Percentiles rank a stretch among this genome's conserved stretches.
phyloP scores from a whole-genome alignment of 2,797 vertebrate genomes.

The Leptoclinus maculatus region DNA sequence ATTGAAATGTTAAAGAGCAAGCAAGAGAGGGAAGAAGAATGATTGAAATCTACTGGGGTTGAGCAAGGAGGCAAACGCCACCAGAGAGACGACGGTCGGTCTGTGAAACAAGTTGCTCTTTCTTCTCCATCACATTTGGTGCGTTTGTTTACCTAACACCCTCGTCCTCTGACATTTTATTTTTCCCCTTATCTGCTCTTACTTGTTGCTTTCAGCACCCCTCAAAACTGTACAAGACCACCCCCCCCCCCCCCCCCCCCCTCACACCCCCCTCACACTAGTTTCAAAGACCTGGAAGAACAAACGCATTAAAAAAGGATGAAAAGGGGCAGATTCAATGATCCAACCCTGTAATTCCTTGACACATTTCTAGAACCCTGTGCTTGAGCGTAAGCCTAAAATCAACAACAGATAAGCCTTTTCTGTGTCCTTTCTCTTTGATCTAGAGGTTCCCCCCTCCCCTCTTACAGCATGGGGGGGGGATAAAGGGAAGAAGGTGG shows the following conservation, averaged over 20 bases:
- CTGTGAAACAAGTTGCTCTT: not conserved
- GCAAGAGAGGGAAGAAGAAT: conserved; percentile 48
- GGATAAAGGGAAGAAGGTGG: conserved; percentile 3
- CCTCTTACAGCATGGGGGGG: conserved; percentile 13
- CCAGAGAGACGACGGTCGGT: not conserved
- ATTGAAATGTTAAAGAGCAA: conserved; percentile 74
- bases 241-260: not conserved
- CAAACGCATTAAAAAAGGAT: conserved; percentile 64
- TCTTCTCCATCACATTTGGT: not conserved
- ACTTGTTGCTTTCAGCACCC: conserved; percentile 20
- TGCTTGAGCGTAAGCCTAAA: conserved; percentile 79
- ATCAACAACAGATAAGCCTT: conserved; percentile 85
- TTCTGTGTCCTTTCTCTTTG: conserved; percentile 75
- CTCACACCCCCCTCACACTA: not conserved
- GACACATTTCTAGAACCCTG: conserved; percentile 77
- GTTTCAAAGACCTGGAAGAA: conserved; percentile 65
- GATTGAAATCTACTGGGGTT: conserved; percentile 30
- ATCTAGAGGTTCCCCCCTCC: conserved; percentile 56
- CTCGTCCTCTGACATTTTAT: not conserved
- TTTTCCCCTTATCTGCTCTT: conserved; percentile 2
- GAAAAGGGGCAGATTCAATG: conserved; percentile 61
- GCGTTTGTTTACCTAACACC: conserved; percentile 16
- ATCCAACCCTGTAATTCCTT: conserved; percentile 77
- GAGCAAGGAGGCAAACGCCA: conserved; percentile 4
- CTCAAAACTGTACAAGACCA: conserved; percentile 49